These are phyloP conservation scores for Sitta carolinensis DNA, from an alignment of 2,797 vertebrate species.

Conservation along the genomic window DNA sequence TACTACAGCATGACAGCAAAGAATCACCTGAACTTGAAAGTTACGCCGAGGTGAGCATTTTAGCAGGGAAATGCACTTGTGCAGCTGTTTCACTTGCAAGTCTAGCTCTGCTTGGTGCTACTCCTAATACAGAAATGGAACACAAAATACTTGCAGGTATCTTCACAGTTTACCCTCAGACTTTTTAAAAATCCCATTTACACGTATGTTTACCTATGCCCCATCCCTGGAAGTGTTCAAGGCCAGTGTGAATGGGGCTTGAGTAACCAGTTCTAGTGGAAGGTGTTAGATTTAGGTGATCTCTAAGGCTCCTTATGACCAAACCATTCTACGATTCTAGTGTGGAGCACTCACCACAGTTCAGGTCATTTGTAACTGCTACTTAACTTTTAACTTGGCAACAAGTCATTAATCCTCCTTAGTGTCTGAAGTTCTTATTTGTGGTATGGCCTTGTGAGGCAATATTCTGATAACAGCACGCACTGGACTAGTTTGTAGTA, in stretches of 20 bases:
- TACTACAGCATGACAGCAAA: neutral
- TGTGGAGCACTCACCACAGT: neutral
- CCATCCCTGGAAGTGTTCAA: neutral
- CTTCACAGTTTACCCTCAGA: neutral
- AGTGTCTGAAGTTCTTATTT: neutral
- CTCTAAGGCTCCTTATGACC: neutral
- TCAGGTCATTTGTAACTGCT: constrained; percentile 11
- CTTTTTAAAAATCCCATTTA: neutral
- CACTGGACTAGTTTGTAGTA: neutral
- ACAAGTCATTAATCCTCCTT: constrained; percentile 34
- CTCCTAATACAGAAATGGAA: neutral
- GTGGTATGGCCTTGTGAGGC: neutral
- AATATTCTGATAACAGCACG: constrained; percentile 11
- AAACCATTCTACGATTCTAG: neutral
- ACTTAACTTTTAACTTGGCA: constrained; percentile 43
- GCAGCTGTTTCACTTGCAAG: neutral
- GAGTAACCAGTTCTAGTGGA: neutral
- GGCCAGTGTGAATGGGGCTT: neutral
- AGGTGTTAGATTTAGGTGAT: neutral
- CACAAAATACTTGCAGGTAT: neutral
- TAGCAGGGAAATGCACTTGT: neutral
- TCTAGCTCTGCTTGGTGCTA: neutral
- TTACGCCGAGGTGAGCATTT: neutral
- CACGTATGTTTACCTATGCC: neutral
- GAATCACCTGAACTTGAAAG: neutral